phyloP scores from a whole-genome alignment of 2,113 vertebrate species.

The Hipposideros armiger region DNA sequence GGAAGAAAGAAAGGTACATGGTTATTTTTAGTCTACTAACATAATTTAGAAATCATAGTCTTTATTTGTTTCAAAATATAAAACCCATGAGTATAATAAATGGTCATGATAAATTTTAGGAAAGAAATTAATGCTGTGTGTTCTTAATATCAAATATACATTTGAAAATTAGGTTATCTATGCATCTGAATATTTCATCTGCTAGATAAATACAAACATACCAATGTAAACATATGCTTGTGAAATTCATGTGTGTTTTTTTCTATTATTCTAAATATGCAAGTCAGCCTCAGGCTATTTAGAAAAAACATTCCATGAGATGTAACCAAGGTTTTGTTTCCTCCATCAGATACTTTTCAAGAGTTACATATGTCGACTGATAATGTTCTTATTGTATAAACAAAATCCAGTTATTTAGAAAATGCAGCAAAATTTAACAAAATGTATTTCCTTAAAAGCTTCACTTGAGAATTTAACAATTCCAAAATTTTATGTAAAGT shows the following conservation, averaged over 20 bases:
- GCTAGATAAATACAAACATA: not conserved
- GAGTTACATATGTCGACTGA: not conserved
- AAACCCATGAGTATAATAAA: not conserved
- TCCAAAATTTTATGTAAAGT: not conserved
- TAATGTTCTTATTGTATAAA: not conserved
- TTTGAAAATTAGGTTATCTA: not conserved
- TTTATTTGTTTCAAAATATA: not conserved
- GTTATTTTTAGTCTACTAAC: not conserved
- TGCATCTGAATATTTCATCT: not conserved
- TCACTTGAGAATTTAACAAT: not conserved
- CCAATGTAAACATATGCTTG: not conserved
- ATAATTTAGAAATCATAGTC: not conserved
- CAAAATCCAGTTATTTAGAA: not conserved
- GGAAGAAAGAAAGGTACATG: not conserved
- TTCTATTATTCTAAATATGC: not conserved
- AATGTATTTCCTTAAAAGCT: not conserved
- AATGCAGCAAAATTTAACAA: not conserved
- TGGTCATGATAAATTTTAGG: not conserved
- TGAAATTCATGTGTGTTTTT: not conserved
- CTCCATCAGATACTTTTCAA: not conserved
- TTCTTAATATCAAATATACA: not conserved
- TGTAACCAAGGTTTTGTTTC: not conserved
- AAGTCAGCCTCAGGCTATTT: not conserved
- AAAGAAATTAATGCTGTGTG: not conserved
- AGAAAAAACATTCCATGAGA: not conserved